phyloP scores from a whole-genome alignment of 2,888 invertebrate genomes.

The Chelonus formosanus region DNA sequence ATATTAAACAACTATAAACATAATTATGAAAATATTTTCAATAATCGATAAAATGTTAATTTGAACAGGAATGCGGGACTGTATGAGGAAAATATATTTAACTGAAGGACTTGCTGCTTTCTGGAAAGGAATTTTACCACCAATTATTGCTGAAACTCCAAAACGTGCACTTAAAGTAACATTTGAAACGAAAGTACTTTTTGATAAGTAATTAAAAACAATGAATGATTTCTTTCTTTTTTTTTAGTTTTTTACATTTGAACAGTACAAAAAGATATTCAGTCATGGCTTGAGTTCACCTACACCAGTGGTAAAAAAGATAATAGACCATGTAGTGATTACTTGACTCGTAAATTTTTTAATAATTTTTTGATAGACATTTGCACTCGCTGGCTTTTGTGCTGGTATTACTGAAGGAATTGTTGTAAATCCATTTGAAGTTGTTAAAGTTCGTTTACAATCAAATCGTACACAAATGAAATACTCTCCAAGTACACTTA shows the following conservation, averaged over 20 bases:
- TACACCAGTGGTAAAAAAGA: constrained; percentile 76
- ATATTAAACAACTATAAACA: too few species aligned
- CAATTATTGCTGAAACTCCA: constrained; percentile 93
- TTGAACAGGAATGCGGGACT: constrained; percentile 82
- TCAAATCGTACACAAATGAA: constrained; percentile 74
- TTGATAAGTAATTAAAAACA: not conserved
- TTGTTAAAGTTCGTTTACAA: constrained; percentile 91
- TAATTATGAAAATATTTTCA: not conserved
- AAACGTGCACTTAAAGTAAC: constrained; percentile 87
- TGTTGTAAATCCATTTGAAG: constrained; percentile 93
- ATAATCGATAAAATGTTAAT: constrained; percentile 54
- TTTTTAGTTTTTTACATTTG: constrained; percentile 85
- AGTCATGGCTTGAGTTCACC: constrained; percentile 79
- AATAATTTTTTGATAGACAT: constrained; percentile 70
- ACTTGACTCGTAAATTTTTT: constrained; percentile 36
- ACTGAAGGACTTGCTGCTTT: constrained; percentile 85
- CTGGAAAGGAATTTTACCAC: constrained; percentile 94
- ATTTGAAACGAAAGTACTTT: not conserved
- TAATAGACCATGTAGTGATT: constrained; percentile 2
- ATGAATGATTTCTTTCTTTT: constrained; percentile 9
- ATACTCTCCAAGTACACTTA: constrained; percentile 78
- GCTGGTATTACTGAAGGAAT: constrained; percentile 93
- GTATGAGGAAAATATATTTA: constrained; percentile 87
- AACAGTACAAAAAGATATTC: constrained; percentile 89
- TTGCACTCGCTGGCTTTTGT: constrained; percentile 85